These are phyloP conservation scores for Metalampra italica DNA, from an alignment of 2,888 invertebrate species.

Conservation along the genomic window DNA sequence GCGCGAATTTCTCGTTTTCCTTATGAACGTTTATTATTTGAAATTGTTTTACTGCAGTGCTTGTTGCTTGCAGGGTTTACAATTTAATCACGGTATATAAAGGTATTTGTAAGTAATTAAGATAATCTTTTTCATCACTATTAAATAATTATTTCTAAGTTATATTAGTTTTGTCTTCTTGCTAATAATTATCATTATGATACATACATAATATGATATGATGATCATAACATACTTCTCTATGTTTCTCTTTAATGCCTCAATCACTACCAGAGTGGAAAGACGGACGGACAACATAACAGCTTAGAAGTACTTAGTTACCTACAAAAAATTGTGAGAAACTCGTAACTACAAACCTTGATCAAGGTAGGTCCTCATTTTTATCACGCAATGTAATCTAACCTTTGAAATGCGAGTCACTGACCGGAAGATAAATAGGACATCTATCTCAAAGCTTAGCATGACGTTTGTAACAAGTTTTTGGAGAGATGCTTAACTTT, in stretches of 20 bases:
- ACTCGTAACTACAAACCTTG: background rate
- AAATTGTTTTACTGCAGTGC: background rate
- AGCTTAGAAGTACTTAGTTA: too few species aligned
- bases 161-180: too few species aligned
- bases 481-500: slow-evolving; percentile 37
- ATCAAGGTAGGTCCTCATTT: too few species aligned
- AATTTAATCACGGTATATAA: background rate
- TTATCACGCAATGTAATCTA: background rate
- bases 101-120: too few species aligned
- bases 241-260: too few species aligned
- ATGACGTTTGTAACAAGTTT: slow-evolving; percentile 20
- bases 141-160: background rate
- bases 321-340: too few species aligned
- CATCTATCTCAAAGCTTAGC: slow-evolving; percentile 3
- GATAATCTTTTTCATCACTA: background rate
- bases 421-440: slow-evolving; percentile 3
- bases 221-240: too few species aligned
- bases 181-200: too few species aligned
- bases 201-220: too few species aligned
- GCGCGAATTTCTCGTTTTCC: slow-evolving; percentile 38
- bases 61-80: background rate
- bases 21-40: slow-evolving; percentile 21
- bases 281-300: too few species aligned
- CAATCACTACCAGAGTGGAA: too few species aligned
- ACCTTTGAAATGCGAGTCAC: background rate